phyloP scores from a whole-genome alignment of 1,140 invertebrate genomes.

The Pemphigus obesinymphae region DNA sequence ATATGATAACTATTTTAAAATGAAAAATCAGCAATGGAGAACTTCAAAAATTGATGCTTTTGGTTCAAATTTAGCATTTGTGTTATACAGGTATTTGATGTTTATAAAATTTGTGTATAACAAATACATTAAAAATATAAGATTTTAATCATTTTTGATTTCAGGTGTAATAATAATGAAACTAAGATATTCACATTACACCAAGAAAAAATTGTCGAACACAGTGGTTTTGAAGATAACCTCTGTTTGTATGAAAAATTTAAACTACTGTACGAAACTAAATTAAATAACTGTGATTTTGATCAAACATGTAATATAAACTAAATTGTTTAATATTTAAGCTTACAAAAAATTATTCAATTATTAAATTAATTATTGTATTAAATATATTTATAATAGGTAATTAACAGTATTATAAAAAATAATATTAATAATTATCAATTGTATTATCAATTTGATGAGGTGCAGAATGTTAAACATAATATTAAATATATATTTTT shows the following conservation, averaged over 20 bases:
- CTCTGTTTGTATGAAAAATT: conserved; percentile 62
- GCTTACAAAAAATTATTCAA: neutral
- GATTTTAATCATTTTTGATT: neutral
- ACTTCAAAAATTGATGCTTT: conserved; percentile 74
- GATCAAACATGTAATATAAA: conserved; percentile 57
- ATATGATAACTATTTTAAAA: conserved; percentile 57
- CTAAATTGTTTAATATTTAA: conserved; percentile 16
- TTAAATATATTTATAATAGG: too few species aligned
- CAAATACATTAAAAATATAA: too few species aligned
- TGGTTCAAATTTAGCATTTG: conserved; percentile 77
- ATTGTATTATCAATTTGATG: too few species aligned
- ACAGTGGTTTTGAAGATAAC: conserved; percentile 61
- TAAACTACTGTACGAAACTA: conserved; percentile 56
- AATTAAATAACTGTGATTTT: conserved; percentile 61
- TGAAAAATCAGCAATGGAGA: conserved; percentile 63
- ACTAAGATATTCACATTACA: conserved; percentile 63
- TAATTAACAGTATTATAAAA: too few species aligned
- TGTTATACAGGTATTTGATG: conserved; percentile 66
- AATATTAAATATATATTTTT: too few species aligned
- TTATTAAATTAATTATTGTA: too few species aligned
- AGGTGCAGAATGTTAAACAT: too few species aligned
- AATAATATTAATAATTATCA: too few species aligned
- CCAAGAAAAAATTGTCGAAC: conserved; percentile 63
- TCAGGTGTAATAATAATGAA: conserved; percentile 46
- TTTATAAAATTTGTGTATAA: neutral